Percentiles rank a stretch among this genome's conserved stretches.
These are phyloP conservation scores for Rachycentron canadum DNA, from an alignment of 2,797 vertebrate genomes.

Conservation along the genomic window DNA sequence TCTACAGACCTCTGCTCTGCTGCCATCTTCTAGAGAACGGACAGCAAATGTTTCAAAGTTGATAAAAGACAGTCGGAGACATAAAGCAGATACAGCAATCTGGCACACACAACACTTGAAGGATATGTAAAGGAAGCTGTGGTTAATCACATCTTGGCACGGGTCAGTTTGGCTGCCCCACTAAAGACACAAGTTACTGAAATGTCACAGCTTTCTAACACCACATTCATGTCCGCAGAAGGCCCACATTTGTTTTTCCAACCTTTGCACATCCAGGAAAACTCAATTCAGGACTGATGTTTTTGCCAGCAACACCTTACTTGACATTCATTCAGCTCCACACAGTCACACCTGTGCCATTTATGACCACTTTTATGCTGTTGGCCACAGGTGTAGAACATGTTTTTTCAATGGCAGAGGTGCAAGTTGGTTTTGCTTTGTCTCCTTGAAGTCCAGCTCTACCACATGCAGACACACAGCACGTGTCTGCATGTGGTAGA, in stretches of 20 bases:
- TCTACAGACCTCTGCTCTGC: background rate
- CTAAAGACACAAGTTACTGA: conserved; percentile 31
- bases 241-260: conserved; percentile 43
- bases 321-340: conserved; percentile 37
- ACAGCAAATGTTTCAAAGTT: conserved; percentile 22
- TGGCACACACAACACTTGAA: conserved; percentile 21
- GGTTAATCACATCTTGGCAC: conserved; percentile 31
- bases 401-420: conserved; percentile 15
- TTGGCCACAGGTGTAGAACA: conserved; percentile 18
- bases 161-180: conserved; percentile 19
- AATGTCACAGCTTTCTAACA: conserved; percentile 59
- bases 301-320: conserved; percentile 60
- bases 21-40: background rate
- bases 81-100: conserved; percentile 39
- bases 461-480: background rate
- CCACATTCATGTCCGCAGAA: conserved; percentile 45
- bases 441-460: conserved; percentile 10
- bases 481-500: background rate
- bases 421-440: background rate
- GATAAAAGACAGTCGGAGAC: conserved; percentile 26
- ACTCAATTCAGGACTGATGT: conserved; percentile 16
- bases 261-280: conserved; percentile 45
- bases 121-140: conserved; percentile 9
- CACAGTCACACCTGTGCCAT: conserved; percentile 40
- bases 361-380: conserved; percentile 29